phyloP scores from a whole-genome alignment of 2,888 invertebrate species.

The Psylliodes chrysocephalus region DNA sequence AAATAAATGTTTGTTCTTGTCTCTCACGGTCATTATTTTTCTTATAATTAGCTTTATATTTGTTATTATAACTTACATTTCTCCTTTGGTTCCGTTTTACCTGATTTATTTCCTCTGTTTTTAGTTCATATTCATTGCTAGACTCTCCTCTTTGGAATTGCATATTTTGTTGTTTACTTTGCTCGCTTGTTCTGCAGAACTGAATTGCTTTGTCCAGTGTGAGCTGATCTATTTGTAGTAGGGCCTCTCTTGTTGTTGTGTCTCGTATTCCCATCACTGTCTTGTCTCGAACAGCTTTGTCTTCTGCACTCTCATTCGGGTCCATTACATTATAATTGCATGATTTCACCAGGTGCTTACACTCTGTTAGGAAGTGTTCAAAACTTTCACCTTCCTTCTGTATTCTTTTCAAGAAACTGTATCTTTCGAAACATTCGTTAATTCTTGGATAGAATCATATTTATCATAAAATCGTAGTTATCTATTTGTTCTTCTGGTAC shows the following conservation, averaged over 20 bases:
- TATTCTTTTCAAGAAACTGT: neutral
- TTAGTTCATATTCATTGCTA: neutral
- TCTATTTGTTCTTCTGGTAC: neutral
- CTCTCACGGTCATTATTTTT: neutral
- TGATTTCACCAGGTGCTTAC: neutral
- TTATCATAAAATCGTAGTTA: neutral
- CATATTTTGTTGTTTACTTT: neutral
- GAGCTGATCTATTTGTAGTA: neutral
- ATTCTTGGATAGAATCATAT: neutral
- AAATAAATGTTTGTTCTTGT: neutral
- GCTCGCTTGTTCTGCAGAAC: neutral
- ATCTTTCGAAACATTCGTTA: neutral
- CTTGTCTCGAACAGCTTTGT: neutral
- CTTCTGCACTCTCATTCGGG: neutral
- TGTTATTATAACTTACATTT: neutral
- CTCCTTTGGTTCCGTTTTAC: neutral
- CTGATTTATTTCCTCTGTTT: neutral
- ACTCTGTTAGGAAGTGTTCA: neutral
- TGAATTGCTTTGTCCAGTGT: neutral
- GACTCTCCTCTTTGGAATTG: neutral
- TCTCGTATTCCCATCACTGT: neutral
- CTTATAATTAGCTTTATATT: neutral
- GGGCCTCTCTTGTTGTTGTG: neutral
- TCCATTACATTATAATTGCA: slow-evolving; percentile 6
- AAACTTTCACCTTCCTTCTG: neutral